Evolutionary conservation across 2,888 invertebrate species (phyloP), one percentile per base, ranked within the genome.

Genomic region (Megaustenia siamemsis): DNA sequence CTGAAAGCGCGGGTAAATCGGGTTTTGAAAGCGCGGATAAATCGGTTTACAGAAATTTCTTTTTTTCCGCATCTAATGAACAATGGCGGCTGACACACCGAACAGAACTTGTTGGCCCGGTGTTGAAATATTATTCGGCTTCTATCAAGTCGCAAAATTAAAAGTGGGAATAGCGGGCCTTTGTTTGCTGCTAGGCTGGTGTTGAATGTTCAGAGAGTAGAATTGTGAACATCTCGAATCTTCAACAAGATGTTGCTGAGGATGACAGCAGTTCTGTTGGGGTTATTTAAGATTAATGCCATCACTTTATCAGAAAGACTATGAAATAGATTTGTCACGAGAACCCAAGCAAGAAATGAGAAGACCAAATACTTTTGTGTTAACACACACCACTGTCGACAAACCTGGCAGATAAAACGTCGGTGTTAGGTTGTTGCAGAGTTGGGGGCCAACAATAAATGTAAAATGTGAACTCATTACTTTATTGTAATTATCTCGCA

Each of bases 91-190:
- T 2, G 18, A 12, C 53, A 6, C 0, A 28, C 1, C 15, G 75
- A 35, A 75, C 32, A 43, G 53, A 49, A 45, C 12, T 2, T 32
- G 75, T 45, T 21, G 75, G 53, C 1, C 18, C 45, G 73, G 6
- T 75, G 75, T n/a, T 75, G 75, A 75, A 75, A 75, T 75, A 75
- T 75, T 75, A 75, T 38, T 45, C 73, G 10, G 32, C 40, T 53
- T 49, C 32, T 75, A 3, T 21, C 10, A 10, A 4, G 18, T 8
- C 53, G 49, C 32, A 75, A 53, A 28, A 53, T 32, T 49, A n/a
- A 75, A 75, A 32, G 35, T 28, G 75, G 53, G 32, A 10, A 75
- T 15, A 32, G 32, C 28, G 18, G 75, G 6, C 8, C 53, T 53
- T 53, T 53, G 24, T 2, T 15, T 8, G 21, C n/a, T n/a, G n/a